Base-by-base conservation (phyloP, 1,140 invertebrate species). In the Macrobrachium nipponense region DNA sequence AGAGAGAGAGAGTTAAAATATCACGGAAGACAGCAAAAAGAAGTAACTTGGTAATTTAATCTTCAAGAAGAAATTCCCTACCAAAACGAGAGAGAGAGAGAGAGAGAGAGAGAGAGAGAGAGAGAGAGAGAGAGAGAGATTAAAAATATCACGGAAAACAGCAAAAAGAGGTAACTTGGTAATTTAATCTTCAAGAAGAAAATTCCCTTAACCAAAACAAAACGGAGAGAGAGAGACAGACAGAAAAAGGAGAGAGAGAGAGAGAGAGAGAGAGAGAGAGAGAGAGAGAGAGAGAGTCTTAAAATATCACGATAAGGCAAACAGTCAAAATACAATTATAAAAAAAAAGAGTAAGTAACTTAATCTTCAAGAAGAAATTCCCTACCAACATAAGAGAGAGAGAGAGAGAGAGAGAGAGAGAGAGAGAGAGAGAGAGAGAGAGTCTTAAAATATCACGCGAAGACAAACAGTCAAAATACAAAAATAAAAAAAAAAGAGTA, bases 91-190 rank as follows among this genome's bases (percentile, higher is more conserved):
- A 36, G 58, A 75, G 27, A 23, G 68, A 77, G 59, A 79, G 44
- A 79, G n/a, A 51, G 23, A 68, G 62, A 81, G 17, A 68, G 64
- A 70, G 59, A 68, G 79, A 68, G 79, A 68, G 79, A 80, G 79
- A 80, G 64, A 66, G 64, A 80, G 64, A 51, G 44, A 61, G 62
- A 80, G 62, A 43, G 27, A 44, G 44, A 66, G 79, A 51, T n/a
- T n/a, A n/a, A n/a, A n/a, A n/a, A 12, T 44, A 15, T 23, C 15
- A 70, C 23, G 44, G 61, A 79, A 18, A 79, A 51, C 18, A n/a
- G 27, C n/a, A 60, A 51, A 51, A 17, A 60, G 23, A 51, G 59
- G 7, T 11, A 60, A 17, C n/a, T n/a, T n/a, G n/a, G n/a, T n/a
- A n/a, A n/a, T n/a, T 2, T 11, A 51, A n/a, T 14, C 15, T 15